Evolutionary conservation across 1,140 invertebrate species (phyloP), one percentile per base, ranked within the genome.

Genomic region (Hyphantria cunea): DNA sequence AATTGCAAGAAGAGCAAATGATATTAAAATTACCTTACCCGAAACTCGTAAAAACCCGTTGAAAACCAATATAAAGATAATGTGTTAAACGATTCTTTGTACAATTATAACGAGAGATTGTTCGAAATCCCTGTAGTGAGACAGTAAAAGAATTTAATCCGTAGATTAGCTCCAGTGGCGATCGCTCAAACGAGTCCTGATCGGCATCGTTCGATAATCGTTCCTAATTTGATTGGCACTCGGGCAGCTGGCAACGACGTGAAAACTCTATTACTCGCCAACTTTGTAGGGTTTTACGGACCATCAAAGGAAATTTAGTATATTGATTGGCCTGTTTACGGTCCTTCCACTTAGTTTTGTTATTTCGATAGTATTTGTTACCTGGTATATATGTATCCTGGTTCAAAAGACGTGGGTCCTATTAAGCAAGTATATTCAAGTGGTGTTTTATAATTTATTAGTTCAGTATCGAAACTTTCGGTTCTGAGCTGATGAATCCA

Each of bases 141-240:
- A 45, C 49, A 54, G 66, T 67, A 72, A 76, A 74, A 74, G 68
- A 78, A 79, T 78, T 74, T 75, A 84, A 82, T 79, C 74, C 76
- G 47, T 63, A 63, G 66, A 82, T 84, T 76, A 75, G 76, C 60
- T 66, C 34, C 49, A 45, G 42, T 10, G 12, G 65, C 65, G 53
- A 73, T 71, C 68, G 64, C 53, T 76, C 64, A 59, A 67, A 71
- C 44, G 52, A 72, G 62, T 63, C 52, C 66, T 53, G 66, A 68
- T 76, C 66, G 67, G 66, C 72, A 62, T 64, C 68, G 52, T 53
- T 63, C 65, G 77, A 78, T 81, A 82, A 89, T 82, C 74, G 72
- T 48, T 71, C 71, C 72, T 87, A 87, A 87, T 84, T 87, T 84
- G 84, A 83, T 84, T 82, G 82, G 74, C 74, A 74, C 68, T 69